phyloP scores from a whole-genome alignment of 2,113 vertebrate genomes.

The Equus quagga region DNA sequence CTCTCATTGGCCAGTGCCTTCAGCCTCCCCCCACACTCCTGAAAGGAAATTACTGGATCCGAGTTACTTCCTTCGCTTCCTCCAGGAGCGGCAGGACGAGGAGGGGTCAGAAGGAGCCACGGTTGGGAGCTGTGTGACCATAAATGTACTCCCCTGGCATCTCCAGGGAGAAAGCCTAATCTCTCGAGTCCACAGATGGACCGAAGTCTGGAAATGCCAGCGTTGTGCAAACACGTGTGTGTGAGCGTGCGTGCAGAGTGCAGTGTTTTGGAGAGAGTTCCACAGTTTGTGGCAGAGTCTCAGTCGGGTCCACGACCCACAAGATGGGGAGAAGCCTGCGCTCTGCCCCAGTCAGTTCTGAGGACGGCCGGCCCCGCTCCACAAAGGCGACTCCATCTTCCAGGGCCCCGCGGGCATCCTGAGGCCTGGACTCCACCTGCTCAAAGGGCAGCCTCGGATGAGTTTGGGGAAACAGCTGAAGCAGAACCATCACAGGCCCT shows the following conservation, averaged over 20 bases:
- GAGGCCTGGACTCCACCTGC: neutral
- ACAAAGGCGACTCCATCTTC: neutral
- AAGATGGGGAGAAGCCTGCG: neutral
- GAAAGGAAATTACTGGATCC: neutral
- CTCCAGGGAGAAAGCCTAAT: neutral
- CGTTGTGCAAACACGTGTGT: rapidly evolving
- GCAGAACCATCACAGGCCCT: rapidly evolving
- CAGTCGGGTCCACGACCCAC: neutral
- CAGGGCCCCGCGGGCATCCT: neutral
- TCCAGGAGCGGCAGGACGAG: neutral
- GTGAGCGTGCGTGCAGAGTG: neutral
- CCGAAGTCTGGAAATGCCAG: neutral
- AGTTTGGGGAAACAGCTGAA: neutral
- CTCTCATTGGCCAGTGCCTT: too few relatives aligned
- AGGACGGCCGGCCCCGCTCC: neutral
- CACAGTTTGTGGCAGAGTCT: neutral
- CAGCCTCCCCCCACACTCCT: neutral
- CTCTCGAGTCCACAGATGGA: neutral
- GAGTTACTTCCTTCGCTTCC: neutral
- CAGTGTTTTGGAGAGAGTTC: neutral
- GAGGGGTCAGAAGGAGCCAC: neutral
- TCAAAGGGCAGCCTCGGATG: neutral
- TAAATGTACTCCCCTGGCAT: neutral
- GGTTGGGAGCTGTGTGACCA: neutral
- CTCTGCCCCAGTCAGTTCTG: neutral